Evolutionary conservation across 2,113 vertebrate genomes (phyloP), one percentile per base, ranked within the genome.

Genomic region (Eira barbara): DNA sequence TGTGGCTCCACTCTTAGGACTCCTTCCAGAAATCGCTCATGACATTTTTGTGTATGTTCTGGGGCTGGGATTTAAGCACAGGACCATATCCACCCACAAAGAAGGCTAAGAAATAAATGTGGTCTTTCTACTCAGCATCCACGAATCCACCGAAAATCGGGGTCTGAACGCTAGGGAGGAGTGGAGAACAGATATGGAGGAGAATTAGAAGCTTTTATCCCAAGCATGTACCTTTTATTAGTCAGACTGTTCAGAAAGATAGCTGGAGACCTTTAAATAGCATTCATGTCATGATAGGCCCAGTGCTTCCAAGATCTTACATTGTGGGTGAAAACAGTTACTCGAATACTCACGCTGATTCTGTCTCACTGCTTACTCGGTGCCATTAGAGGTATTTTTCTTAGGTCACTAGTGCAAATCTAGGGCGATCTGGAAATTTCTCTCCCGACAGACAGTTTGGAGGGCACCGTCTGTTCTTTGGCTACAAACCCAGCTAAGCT

Each of bases 281-380:
- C 29, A 3, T 6, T 20, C 10, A 23, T 0, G 3, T 23, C 6
- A 5, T 36, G 23, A 20, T 9, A 25, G 85, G 27, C 21, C 29
- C 45, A 10, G 2, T 13, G 36, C 20, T 49, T 7, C 3, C 10
- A 3, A 31, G 63, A 31, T 12, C 76, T 31, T n/a, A 9, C 23
- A 2, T 61, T 73, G 21, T 4, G 5, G 12, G 59, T 36, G 63
- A 55, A 76, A n/a, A 8, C 29, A 4, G 5, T 67, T 61, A 10
- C 8, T 49, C 23, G 27, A 57, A 6, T 6, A 10, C 5, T 39
- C 80, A 65, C 18, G 1, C 23, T 47, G 2, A 45, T 39, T 94
- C 65, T 59, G n/a, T 45, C 57, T 73, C 5, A 18, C 39, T 49
- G 42, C 11, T 52, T 57, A 14, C 42, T 36, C 36, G 17, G 4